Evolutionary conservation across 2,888 invertebrate species (phyloP), one percentile per base, ranked within the genome.

Genomic region (Platyscelio sp.): DNA sequence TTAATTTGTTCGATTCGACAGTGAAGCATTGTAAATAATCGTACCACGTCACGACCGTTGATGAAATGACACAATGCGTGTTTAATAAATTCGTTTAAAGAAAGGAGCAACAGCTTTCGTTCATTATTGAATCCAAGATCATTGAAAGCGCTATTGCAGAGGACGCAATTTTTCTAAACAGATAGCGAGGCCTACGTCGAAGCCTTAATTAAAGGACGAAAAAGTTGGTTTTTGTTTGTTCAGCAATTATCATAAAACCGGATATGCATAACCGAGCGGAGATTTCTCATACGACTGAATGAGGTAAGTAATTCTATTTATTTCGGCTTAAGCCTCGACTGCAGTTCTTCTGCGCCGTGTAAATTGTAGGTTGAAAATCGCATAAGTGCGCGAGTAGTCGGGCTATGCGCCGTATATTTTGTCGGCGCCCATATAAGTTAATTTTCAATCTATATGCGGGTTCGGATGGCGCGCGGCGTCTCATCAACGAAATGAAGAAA

Each of bases 371-470:
- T 90, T 89, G 89, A 87, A 75, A 89, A 89, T 91, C 89, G 88
- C 90, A 89, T 91, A 91, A 91, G 90, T 90, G 91, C 89, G 86
- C 83, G 85, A 83, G 79, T 79, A 74, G 79, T 80, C 83, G 83
- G 88, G 72, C 85, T 87, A 88, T 83, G 88, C 86, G 89, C 87
- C 88, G 89, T 91, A 91, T 93, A 93, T 93, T 93, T 93, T 92
- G 93, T 91, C 91, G 93, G 92, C 91, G 91, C 93, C 93, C 93
- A 92, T 93, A 93, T 93, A 93, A 93, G 93, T 93, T 93, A 93
- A 93, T 93, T 94, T 94, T 93, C 93, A 93, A 94, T 93, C 93
- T 93, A 93, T 93, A 93, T 93, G 93, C 93, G 91, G 92, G 90
- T 90, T 91, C 89, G 82, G 81, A 91, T 91, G 91, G 91, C 90